Percentiles rank a stretch among this genome's conserved stretches.
These are phyloP conservation scores for Varecia variegata DNA, from an alignment of 2,797 vertebrate species.

Conservation along the genomic window DNA sequence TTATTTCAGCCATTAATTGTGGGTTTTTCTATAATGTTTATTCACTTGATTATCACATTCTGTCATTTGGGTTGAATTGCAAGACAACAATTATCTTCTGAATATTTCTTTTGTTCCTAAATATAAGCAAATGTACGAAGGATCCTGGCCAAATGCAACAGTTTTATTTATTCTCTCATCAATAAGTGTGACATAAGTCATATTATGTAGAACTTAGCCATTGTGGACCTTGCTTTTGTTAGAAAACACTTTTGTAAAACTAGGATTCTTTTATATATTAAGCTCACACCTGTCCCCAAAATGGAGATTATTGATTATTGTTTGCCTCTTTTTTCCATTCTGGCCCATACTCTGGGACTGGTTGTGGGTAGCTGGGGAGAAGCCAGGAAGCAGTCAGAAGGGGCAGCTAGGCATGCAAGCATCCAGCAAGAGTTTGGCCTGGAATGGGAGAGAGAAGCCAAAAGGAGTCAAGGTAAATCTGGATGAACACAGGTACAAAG, in stretches of 20 bases:
- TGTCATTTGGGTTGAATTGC: background rate
- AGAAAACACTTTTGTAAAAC: conserved; percentile 12
- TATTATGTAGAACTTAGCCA: background rate
- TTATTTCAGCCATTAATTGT: conserved; percentile 30
- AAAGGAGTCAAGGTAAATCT: background rate
- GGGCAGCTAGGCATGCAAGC: background rate
- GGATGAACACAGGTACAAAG: background rate
- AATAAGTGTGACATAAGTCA: background rate
- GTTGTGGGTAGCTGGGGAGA: background rate
- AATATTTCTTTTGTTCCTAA: conserved; percentile 18
- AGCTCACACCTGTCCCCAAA: background rate
- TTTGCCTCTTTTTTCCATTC: background rate
- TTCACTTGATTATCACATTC: background rate
- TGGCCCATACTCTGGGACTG: background rate
- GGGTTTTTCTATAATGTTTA: background rate
- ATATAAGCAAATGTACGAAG: background rate
- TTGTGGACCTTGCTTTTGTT: background rate
- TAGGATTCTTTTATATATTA: background rate
- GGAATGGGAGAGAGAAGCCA: background rate
- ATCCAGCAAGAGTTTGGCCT: background rate
- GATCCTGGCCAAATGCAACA: background rate
- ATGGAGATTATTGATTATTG: background rate
- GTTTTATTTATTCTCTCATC: conserved; percentile 16
- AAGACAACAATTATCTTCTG: conserved; percentile 8
- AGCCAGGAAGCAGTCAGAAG: background rate